These are phyloP conservation scores for Ypsolopha scabrella DNA, from an alignment of 2,888 invertebrate genomes.

Conservation along the genomic window DNA sequence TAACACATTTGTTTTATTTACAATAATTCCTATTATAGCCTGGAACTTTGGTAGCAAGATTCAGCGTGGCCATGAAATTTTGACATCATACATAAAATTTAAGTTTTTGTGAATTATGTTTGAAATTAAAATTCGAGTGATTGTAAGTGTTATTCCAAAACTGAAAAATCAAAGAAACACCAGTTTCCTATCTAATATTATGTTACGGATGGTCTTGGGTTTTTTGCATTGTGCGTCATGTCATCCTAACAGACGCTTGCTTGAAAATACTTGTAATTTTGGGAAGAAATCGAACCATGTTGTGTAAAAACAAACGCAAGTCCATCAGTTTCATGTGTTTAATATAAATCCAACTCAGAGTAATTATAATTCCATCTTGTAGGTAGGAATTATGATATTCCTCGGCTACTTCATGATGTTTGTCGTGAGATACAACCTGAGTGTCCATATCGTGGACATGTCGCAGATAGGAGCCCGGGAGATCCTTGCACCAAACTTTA, in stretches of 20 bases:
- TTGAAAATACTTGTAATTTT: too few species aligned
- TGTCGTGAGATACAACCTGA: conserved; percentile 50
- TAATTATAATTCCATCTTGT: conserved; percentile 13
- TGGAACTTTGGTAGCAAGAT: background rate
- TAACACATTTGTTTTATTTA: background rate
- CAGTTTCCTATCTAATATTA: background rate
- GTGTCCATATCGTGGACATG: conserved; percentile 59
- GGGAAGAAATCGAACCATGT: too few species aligned
- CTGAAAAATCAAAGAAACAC: too few species aligned
- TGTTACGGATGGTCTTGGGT: background rate
- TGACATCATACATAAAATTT: background rate
- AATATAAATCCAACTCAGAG: background rate
- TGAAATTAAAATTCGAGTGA: conserved; percentile 3
- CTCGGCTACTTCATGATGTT: conserved; percentile 62
- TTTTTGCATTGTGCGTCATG: too few species aligned
- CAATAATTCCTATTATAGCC: background rate
- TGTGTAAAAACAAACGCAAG: too few species aligned
- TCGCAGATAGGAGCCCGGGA: conserved; percentile 21
- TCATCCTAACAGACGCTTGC: too few species aligned
- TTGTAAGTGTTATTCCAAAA: background rate
- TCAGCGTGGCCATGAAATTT: background rate
- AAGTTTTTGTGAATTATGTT: background rate
- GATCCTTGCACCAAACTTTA: too few species aligned
- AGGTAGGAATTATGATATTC: conserved; percentile 70
- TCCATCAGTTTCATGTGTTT: too few species aligned